These are phyloP conservation scores for Neolamprologus devosi DNA, from an alignment of 2,113 vertebrate genomes.

Conservation along the genomic window DNA sequence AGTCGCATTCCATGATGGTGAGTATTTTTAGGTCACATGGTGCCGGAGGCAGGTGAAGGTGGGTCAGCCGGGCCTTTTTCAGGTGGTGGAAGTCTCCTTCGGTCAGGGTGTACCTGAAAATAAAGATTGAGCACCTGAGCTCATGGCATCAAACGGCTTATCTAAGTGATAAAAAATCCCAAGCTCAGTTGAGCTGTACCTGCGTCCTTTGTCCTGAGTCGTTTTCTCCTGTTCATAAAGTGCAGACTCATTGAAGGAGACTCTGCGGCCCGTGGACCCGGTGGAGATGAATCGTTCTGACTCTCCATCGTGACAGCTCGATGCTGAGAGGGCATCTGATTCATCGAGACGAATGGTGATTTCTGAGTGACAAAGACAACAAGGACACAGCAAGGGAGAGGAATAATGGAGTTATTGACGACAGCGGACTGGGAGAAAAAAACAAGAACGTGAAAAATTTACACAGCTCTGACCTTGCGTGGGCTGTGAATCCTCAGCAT, in stretches of 20 bases:
- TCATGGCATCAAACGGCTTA: neutral
- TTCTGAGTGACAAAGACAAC: conserved; percentile 63
- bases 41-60: conserved; percentile 76
- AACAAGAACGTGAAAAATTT: neutral
- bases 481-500: conserved; percentile 85
- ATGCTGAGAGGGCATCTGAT: conserved; percentile 75
- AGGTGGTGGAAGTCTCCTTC: conserved; percentile 97
- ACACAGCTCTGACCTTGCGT: conserved; percentile 77
- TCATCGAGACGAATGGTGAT: conserved; percentile 83
- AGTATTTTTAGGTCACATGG: conserved; percentile 84
- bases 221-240: conserved; percentile 85
- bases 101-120: conserved; percentile 86
- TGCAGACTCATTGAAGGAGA: conserved; percentile 93
- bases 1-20: conserved; percentile 92
- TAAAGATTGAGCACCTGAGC: neutral
- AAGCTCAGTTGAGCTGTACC: conserved; percentile 61
- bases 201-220: conserved; percentile 85
- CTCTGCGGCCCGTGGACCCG: conserved; percentile 78
- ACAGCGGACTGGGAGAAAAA: neutral
- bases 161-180: neutral
- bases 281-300: conserved; percentile 83
- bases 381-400: neutral
- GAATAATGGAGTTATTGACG: neutral
- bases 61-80: conserved; percentile 91
- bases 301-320: conserved; percentile 78